A percentile compares a stretch with the other conserved stretches of the same genome.
phyloP scores from a whole-genome alignment of 2,797 vertebrate species.

The Thripadectes ignobilis region DNA sequence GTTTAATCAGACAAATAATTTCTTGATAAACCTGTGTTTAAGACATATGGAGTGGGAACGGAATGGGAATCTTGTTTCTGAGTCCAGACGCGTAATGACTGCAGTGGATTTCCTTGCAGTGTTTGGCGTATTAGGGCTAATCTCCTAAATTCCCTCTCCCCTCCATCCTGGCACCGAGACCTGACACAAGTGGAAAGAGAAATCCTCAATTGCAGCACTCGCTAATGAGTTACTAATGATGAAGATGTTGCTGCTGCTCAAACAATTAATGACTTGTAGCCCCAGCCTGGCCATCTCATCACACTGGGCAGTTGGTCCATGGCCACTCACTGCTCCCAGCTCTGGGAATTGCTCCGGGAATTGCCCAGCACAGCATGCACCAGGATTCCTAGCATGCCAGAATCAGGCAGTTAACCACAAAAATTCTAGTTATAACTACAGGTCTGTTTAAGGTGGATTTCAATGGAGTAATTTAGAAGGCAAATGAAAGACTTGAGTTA shows the following conservation, averaged over 20 bases:
- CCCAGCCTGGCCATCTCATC: not conserved
- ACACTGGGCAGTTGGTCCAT: not conserved
- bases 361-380: not conserved
- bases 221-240: slow-evolving; percentile 1
- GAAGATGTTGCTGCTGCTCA: not conserved
- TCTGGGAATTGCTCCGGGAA: not conserved
- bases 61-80: not conserved
- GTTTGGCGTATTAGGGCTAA: not conserved
- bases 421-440: not conserved
- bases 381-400: not conserved
- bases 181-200: not conserved
- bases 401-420: not conserved
- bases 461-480: slow-evolving; percentile 16
- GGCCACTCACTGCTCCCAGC: not conserved
- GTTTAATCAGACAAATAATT: slow-evolving; percentile 39
- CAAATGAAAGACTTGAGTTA: not conserved
- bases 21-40: not conserved
- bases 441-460: not conserved
- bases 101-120: not conserved
- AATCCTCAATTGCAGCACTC: slow-evolving; percentile 25
- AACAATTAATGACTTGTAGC: not conserved
- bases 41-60: not conserved
- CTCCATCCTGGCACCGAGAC: not conserved
- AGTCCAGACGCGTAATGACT: not conserved
- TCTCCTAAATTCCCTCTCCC: not conserved